These are phyloP conservation scores for Lamproptera curius DNA, from an alignment of 2,888 invertebrate genomes.

Conservation along the genomic window DNA sequence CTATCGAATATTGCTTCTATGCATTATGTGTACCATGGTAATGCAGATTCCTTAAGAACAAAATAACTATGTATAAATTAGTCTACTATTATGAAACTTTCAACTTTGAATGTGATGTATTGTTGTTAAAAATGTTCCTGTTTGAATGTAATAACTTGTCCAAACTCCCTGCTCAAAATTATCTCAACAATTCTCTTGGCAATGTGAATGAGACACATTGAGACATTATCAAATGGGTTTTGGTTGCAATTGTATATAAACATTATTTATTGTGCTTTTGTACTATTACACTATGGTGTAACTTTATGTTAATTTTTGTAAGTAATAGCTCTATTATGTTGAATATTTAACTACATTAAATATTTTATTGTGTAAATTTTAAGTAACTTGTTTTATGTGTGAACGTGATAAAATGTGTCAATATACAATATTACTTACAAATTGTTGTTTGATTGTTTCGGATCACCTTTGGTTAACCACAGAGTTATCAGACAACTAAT, in stretches of 20 bases:
- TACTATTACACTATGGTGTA: constrained; percentile 43
- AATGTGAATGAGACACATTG: constrained; percentile 7
- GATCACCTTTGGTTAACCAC: constrained; percentile 24
- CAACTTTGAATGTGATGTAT: constrained; percentile 25
- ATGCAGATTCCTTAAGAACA: constrained; percentile 15
- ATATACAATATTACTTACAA: constrained; percentile 71
- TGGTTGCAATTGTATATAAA: constrained; percentile 41
- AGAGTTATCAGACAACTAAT: constrained; percentile 4
- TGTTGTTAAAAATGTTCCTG: constrained; percentile 28
- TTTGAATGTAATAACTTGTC: constrained; percentile 9
- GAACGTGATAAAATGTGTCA: constrained; percentile 72
- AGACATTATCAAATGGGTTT: constrained; percentile 11
- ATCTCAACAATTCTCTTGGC: constrained; percentile 14
- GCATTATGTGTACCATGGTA: constrained; percentile 7
- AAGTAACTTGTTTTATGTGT: constrained; percentile 71
- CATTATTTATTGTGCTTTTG: constrained; percentile 51
- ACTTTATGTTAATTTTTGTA: constrained; percentile 57
- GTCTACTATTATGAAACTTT: constrained; percentile 8
- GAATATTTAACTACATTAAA: constrained; percentile 62
- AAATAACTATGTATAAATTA: constrained; percentile 26
- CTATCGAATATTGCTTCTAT: constrained; percentile 39
- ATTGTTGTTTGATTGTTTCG: constrained; percentile 45
- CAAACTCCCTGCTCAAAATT: constrained; percentile 22
- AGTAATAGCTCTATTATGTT: constrained; percentile 68
- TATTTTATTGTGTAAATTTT: constrained; percentile 71